Conservation (phyloP, 2,797 vertebrate genomes). For the Characodon lateralis region DNA sequence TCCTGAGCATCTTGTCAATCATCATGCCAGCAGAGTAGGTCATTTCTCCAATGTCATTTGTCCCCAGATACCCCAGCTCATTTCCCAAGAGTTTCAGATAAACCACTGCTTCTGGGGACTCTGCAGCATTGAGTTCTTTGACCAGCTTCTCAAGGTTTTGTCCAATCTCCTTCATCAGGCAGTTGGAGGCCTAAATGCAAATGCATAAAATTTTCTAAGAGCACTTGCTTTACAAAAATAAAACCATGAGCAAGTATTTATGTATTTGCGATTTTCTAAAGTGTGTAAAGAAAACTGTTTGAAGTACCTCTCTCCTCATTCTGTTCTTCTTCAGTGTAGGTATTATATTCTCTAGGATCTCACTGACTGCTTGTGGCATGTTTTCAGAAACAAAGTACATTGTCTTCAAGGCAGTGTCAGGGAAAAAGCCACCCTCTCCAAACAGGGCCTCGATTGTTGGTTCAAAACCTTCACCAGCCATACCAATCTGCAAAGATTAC, state of each 20-base stretch:
- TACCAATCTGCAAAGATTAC: constrained; percentile 83
- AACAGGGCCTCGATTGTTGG: constrained; percentile 91
- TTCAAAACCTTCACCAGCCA: constrained; percentile 91
- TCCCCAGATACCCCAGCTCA: constrained; percentile 91
- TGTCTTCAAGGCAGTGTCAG: constrained; percentile 86
- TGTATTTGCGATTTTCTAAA: neutral
- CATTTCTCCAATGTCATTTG: constrained; percentile 83
- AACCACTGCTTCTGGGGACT: constrained; percentile 89
- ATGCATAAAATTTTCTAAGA: neutral
- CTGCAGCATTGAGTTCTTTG: constrained; percentile 79
- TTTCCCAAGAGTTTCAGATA: constrained; percentile 90
- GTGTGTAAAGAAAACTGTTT: neutral
- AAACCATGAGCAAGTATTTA: neutral
- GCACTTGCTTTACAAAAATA: neutral
- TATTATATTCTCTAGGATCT: constrained; percentile 84
- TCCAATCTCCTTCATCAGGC: constrained; percentile 82
- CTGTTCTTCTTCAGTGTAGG: constrained; percentile 75
- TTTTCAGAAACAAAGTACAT: constrained; percentile 88
- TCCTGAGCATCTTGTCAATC: constrained; percentile 74
- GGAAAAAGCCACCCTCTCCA: constrained; percentile 92
- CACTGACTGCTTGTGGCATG: constrained; percentile 82
- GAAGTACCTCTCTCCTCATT: constrained; percentile 76
- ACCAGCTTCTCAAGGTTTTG: constrained; percentile 86
- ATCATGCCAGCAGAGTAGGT: constrained; percentile 73
- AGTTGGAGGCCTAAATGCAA: constrained; percentile 72